phyloP scores from a whole-genome alignment of 2,797 vertebrate species.

The Rhabdomys pumilio region DNA sequence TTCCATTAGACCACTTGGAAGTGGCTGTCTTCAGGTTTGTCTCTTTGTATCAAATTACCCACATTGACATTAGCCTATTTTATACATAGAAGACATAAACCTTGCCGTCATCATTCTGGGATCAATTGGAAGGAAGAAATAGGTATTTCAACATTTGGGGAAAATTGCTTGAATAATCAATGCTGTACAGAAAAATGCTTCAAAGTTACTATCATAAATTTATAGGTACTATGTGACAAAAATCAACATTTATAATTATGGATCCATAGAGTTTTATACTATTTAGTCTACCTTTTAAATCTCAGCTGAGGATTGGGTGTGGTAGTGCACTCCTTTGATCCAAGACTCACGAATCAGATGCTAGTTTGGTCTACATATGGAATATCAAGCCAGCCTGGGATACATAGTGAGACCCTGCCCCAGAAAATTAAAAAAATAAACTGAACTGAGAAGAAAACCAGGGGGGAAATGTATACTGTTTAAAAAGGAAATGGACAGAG shows the following conservation, averaged over 20 bases:
- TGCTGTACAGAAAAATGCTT: background rate
- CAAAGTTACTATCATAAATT: background rate
- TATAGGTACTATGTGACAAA: background rate
- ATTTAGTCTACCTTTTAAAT: background rate
- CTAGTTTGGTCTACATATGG: background rate
- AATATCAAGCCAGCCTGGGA: background rate
- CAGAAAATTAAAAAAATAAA: background rate
- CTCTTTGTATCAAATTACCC: conserved; percentile 2
- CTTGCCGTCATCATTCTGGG: background rate
- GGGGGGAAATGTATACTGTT: background rate
- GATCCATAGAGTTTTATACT: background rate
- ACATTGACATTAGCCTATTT: background rate
- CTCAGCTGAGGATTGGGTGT: background rate
- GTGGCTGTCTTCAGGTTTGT: background rate
- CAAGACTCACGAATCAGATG: background rate
- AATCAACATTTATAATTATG: conserved; percentile 24
- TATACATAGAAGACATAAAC: background rate
- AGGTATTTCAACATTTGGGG: background rate
- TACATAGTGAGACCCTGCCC: background rate
- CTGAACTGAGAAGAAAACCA: background rate
- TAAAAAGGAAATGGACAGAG: rapidly evolving
- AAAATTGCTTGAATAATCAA: background rate
- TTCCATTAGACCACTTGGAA: background rate
- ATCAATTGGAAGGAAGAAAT: background rate
- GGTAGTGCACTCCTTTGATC: background rate